Evolutionary conservation across 2,797 vertebrate genomes (phyloP), one percentile per base, ranked within the genome.

Genomic region (Malurus splendens): DNA sequence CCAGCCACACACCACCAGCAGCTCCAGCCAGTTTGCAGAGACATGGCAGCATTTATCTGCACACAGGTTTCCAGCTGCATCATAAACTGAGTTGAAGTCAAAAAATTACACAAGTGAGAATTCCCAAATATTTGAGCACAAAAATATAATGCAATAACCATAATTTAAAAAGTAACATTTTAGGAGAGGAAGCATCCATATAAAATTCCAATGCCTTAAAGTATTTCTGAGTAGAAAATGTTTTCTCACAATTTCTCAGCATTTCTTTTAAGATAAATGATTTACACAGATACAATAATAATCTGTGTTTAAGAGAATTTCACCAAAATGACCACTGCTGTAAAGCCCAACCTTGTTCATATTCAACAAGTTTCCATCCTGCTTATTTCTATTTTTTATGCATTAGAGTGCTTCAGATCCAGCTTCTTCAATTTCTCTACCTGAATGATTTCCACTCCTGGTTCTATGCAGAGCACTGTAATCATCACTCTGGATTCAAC

Each of bases 291-390:
- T 44, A 55, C 7, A 82, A 8, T 28, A 72, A 55, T 3, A 32
- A 60, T 16, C 30, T 27, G 14, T 70, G n/a, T 59, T 74, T 36
- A 87, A 59, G 22, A 56, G 41, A 77, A 39, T 23, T 92, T 91
- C 96, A 96, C 97, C 96, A 97, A 97, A 93, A 97, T 97, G 52
- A 98, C 97, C 6, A 97, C 97, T 8, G 93, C 97, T 27, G 97
- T 98, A 92, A 98, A 92, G 98, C 97, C 98, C 98, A 98, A 92
- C 97, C 98, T 94, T 98, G 97, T 32, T 98, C 98, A 12, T 91
- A 97, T 64, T 96, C 97, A 42, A 98, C 98, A 3, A 92, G 90
- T 57, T 62, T 94, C 64, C 70, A 95, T 18, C 97, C 96, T 7
- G 92, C 73, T 22, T 93, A 76, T 65, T 97, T 98, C 97, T 98